Evolutionary conservation across 1,140 invertebrate species (phyloP).

Genomic region (Grapholita molesta): DNA sequence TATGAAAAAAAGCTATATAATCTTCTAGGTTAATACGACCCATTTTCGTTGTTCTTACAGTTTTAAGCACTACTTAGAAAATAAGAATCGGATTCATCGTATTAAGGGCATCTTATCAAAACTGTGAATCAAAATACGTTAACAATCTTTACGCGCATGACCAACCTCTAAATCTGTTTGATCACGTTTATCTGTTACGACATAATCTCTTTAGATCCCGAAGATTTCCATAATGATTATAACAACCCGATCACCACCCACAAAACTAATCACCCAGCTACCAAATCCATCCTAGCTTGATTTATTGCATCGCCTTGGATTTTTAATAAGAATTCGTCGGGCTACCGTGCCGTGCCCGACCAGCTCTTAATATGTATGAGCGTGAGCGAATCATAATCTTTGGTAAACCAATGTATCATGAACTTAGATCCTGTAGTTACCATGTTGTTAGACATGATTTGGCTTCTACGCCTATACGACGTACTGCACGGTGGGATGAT

Average conservation of each 20-base stretch:
- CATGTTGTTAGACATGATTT: too few relatives aligned
- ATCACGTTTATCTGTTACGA: neutral
- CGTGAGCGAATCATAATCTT: neutral
- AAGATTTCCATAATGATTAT: slow-evolving; percentile 7
- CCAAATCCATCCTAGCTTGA: slow-evolving; percentile 1
- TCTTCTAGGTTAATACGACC: too few relatives aligned
- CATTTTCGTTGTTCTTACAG: too few relatives aligned
- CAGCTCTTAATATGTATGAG: neutral
- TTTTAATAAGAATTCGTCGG: slow-evolving; percentile 12
- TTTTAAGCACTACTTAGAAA: neutral
- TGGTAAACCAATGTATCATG: neutral
- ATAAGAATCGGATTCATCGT: neutral
- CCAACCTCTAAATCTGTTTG: neutral
- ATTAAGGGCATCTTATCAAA: neutral
- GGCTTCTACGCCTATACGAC: too few relatives aligned
- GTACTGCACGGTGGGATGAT: too few relatives aligned
- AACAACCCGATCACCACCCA: neutral
- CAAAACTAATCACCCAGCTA: neutral
- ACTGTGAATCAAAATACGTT: neutral
- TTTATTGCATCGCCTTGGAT: neutral
- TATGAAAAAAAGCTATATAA: too few relatives aligned
- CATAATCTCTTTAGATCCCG: slow-evolving; percentile 3
- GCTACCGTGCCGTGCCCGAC: neutral
- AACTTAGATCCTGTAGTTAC: too few relatives aligned
- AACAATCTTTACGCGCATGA: neutral